Evolutionary conservation across 2,888 invertebrate genomes (phyloP).

Genomic region (Hemaris fuciformis): DNA sequence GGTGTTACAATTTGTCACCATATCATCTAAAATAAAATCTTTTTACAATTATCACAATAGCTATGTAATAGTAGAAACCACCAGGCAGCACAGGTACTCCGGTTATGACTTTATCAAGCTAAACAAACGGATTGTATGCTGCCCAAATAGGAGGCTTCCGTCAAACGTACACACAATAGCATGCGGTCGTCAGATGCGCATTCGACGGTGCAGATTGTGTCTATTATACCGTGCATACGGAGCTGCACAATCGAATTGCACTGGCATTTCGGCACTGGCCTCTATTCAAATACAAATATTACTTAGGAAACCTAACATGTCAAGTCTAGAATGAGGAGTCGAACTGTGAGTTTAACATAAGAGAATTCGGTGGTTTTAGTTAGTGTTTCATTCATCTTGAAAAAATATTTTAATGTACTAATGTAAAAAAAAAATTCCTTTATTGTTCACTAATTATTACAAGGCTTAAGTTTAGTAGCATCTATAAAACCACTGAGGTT

Average conservation of each 20-base stretch:
- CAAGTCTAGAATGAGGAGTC: no score
- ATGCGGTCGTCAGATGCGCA: slow-evolving; percentile 26
- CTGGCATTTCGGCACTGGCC: slow-evolving; percentile 12
- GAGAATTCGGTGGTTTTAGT: no score
- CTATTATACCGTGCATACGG: slow-evolving; percentile 24
- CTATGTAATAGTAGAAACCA: neutral
- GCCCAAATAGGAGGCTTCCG: slow-evolving; percentile 32
- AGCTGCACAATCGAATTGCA: slow-evolving; percentile 21
- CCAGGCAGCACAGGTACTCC: neutral
- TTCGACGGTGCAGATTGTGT: slow-evolving; percentile 30
- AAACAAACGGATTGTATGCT: slow-evolving; percentile 41
- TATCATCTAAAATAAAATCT: neutral
- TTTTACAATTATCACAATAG: no score
- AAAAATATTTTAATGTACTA: no score
- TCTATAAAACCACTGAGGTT: no score
- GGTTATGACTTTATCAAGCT: slow-evolving; percentile 29
- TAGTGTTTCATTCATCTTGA: no score
- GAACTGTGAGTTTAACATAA: no score
- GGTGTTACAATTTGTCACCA: neutral
- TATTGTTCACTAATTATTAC: no score
- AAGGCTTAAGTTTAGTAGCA: no score
- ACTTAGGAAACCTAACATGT: neutral
- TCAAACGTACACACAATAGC: slow-evolving; percentile 33
- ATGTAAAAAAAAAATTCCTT: no score
- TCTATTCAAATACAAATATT: neutral